These are phyloP conservation scores for Chitala chitala DNA, from an alignment of 2,113 vertebrate genomes.

Conservation along the genomic window DNA sequence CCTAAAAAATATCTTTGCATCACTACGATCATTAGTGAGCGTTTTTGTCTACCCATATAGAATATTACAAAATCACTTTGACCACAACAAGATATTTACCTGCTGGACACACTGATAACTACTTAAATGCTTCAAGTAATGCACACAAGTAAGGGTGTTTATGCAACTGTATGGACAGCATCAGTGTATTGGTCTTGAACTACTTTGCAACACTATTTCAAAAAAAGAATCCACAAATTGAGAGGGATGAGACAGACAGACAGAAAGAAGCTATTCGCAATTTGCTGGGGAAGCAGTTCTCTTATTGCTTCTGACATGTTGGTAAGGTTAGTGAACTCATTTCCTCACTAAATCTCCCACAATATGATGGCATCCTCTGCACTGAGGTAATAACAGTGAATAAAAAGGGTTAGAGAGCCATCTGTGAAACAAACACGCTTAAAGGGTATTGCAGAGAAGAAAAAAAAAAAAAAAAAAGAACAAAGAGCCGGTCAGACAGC, in stretches of 20 bases:
- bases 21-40: not conserved
- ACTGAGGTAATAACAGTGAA: not conserved
- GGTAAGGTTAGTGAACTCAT: not conserved
- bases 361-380: not conserved
- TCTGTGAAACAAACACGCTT: no score
- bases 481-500: not conserved
- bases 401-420: not conserved
- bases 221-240: not conserved
- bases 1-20: no score
- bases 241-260: no score
- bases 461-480: not conserved
- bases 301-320: not conserved
- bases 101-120: not conserved
- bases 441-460: not conserved
- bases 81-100: not conserved
- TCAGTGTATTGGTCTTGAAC: not conserved
- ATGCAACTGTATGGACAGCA: not conserved
- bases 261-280: not conserved
- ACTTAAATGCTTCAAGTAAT: not conserved
- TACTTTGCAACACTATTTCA: not conserved
- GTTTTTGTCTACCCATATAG: not conserved
- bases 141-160: not conserved
- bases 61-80: not conserved
- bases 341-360: constrained; percentile 4
- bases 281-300: not conserved